Evolutionary conservation across 2,113 vertebrate species (phyloP).

Genomic region (Phalacrocorax brasilianus): DNA sequence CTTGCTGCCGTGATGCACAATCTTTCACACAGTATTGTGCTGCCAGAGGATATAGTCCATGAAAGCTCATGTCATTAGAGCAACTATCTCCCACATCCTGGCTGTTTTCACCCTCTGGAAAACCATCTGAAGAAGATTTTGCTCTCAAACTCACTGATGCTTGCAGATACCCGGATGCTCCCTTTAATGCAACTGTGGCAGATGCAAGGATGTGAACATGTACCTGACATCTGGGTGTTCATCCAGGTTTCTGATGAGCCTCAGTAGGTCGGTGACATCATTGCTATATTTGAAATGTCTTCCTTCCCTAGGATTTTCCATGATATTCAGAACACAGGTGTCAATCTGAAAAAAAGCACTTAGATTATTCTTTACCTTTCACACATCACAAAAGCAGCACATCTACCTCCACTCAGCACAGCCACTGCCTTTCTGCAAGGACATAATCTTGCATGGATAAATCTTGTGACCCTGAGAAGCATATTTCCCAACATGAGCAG

Average conservation of each 20-base stretch:
- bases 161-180: not conserved
- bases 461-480: not conserved
- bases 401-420: not conserved
- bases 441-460: not conserved
- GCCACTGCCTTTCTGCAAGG: not conserved
- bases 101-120: not conserved
- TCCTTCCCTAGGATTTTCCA: rapidly evolving
- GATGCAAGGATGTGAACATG: not conserved
- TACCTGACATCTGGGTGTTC: slow-evolving; percentile 41
- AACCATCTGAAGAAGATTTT: not conserved
- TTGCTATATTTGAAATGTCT: rapidly evolving
- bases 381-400: not conserved
- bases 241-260: slow-evolving; percentile 72
- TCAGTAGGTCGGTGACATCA: slow-evolving; percentile 4
- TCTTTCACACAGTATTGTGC: not conserved
- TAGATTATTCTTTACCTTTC: not conserved
- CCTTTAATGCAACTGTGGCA: not conserved
- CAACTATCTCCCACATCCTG: not conserved
- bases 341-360: slow-evolving; percentile 55
- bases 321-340: rapidly evolving
- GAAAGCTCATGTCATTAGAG: not conserved
- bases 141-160: not conserved
- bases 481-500: not conserved
- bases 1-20: not conserved
- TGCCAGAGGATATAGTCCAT: not conserved